Conservation (phyloP, 2,113 vertebrate genomes). For the Oryzias woworae region DNA sequence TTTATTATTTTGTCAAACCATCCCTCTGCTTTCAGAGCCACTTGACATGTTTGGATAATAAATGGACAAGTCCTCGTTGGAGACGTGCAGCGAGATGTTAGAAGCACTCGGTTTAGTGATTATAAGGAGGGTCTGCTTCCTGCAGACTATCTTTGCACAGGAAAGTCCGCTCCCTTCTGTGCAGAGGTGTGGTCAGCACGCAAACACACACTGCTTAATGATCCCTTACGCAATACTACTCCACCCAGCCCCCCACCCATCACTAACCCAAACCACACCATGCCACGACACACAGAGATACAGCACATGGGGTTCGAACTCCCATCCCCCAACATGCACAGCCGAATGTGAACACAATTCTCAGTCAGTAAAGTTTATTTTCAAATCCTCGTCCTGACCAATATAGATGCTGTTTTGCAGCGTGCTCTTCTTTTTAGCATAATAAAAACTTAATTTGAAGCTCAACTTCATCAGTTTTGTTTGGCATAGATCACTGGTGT, state of each 20-base stretch:
- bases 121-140: conserved; percentile 43
- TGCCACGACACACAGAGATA: conserved; percentile 28
- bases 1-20: too few species aligned
- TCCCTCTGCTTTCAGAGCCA: too few species aligned
- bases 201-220: conserved; percentile 45
- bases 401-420: too few species aligned
- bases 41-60: too few species aligned
- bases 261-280: conserved; percentile 52
- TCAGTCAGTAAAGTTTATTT: conserved; percentile 4
- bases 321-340: conserved; percentile 4
- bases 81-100: background rate
- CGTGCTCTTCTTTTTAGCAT: too few species aligned
- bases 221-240: conserved; percentile 55
- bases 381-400: too few species aligned
- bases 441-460: too few species aligned
- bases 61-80: background rate
- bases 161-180: conserved; percentile 53
- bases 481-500: too few species aligned
- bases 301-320: conserved; percentile 15
- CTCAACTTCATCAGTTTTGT: too few species aligned
- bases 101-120: conserved; percentile 11
- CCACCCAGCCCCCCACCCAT: conserved; percentile 60
- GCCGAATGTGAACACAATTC: conserved; percentile 7
- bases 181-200: conserved; percentile 53
- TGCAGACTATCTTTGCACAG: conserved; percentile 62